Percentiles rank a stretch among this genome's conserved stretches.
Evolutionary conservation across 2,888 invertebrate species (phyloP).

Genomic region (Aphodius sticticus): DNA sequence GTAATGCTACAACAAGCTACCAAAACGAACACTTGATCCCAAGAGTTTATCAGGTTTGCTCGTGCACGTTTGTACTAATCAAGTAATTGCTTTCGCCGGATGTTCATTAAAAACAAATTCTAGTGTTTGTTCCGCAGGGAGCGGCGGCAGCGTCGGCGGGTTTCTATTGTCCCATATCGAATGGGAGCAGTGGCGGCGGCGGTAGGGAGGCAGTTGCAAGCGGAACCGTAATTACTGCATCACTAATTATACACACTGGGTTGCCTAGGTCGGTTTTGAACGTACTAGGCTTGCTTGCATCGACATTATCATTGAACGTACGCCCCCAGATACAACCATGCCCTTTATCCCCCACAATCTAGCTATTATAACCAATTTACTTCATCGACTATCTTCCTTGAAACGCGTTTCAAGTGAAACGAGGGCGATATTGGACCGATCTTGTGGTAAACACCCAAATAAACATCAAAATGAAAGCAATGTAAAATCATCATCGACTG

Average conservation of each 20-base stretch:
- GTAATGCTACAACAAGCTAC: not conserved
- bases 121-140: constrained; percentile 25
- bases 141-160: constrained; percentile 7
- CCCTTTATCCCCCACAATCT: not conserved
- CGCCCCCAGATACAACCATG: not conserved
- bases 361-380: no score
- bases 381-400: no score
- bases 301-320: constrained; percentile 19
- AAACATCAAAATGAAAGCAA: no score
- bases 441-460: no score
- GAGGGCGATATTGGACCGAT: no score
- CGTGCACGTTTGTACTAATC: constrained; percentile 18
- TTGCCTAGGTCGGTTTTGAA: not conserved
- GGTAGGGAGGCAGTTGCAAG: constrained; percentile 7
- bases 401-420: no score
- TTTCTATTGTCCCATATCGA: constrained; percentile 20
- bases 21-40: not conserved
- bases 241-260: constrained; percentile 23
- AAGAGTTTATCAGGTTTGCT: not conserved
- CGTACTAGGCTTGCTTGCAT: constrained; percentile 13
- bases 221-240: constrained; percentile 27
- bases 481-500: no score
- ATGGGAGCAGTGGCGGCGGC: constrained; percentile 12
- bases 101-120: constrained; percentile 28
- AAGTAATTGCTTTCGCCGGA: constrained; percentile 27